Evolutionary conservation across 1,140 invertebrate species (phyloP).

Genomic region (Brachionus angularis): DNA sequence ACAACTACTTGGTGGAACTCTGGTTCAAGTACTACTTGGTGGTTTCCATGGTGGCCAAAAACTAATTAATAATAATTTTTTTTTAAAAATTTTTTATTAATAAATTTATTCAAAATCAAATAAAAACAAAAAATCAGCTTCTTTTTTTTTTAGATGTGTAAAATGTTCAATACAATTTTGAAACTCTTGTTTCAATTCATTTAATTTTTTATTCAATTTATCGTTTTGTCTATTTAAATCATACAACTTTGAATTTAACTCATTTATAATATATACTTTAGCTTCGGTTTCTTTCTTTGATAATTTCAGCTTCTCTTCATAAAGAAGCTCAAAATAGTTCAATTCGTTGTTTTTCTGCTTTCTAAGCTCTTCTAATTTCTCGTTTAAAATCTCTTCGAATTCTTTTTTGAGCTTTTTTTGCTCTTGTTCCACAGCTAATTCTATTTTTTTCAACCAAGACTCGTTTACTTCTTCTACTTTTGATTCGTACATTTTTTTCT

Average conservation of each 20-base stretch:
- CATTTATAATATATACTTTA: background rate
- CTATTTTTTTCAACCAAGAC: background rate
- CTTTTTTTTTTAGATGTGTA: background rate
- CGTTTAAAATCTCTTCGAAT: background rate
- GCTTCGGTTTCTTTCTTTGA: background rate
- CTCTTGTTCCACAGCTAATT: background rate
- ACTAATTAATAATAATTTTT: no score
- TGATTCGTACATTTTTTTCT: background rate
- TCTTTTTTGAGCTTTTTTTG: background rate
- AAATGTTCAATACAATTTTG: slow-evolving; percentile 24
- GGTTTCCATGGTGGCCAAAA: no score
- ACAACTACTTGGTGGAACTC: no score
- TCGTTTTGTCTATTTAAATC: background rate
- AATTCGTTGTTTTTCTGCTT: background rate
- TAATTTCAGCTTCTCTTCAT: background rate
- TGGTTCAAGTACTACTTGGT: no score
- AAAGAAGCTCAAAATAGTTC: background rate
- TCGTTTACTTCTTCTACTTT: slow-evolving; percentile 2
- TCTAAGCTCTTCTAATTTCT: background rate
- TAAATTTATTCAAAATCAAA: no score
- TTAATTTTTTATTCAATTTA: background rate
- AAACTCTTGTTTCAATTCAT: background rate
- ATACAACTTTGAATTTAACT: background rate
- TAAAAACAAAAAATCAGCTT: slow-evolving; percentile 30
- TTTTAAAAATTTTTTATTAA: no score